phyloP scores from a whole-genome alignment of 2,888 invertebrate genomes.

The Tryphoninae sp. region DNA sequence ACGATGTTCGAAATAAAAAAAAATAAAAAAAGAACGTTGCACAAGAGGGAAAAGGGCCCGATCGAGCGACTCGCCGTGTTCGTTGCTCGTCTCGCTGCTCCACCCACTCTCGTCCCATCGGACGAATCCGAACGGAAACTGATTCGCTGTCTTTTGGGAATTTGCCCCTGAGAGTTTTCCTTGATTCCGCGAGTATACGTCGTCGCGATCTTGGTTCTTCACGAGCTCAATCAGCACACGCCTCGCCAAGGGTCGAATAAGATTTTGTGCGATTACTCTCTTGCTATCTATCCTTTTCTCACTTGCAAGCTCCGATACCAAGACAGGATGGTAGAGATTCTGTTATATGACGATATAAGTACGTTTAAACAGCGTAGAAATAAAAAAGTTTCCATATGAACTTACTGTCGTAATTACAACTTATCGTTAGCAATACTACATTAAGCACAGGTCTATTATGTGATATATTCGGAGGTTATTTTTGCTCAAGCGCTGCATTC shows the following conservation, averaged over 20 bases:
- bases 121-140: conserved; percentile 76
- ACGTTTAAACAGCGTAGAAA: too few relatives aligned
- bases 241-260: conserved; percentile 62
- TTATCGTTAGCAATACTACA: too few relatives aligned
- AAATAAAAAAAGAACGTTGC: conserved; percentile 31
- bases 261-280: conserved; percentile 56
- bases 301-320: too few relatives aligned
- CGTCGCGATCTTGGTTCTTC: conserved; percentile 46
- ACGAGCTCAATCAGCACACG: conserved; percentile 61
- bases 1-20: conserved; percentile 24
- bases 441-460: too few relatives aligned
- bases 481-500: too few relatives aligned
- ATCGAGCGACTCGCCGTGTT: conserved; percentile 48
- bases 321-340: too few relatives aligned
- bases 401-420: too few relatives aligned
- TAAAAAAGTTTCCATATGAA: too few relatives aligned
- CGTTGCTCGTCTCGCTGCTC: conserved; percentile 42
- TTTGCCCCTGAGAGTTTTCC: conserved; percentile 66
- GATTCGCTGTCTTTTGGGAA: conserved; percentile 76
- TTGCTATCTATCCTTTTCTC: conserved; percentile 11
- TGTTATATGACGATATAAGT: too few relatives aligned
- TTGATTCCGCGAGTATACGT: conserved; percentile 68
- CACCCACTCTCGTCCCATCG: conserved; percentile 67
- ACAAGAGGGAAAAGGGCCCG: conserved; percentile 43
- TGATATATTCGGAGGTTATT: too few relatives aligned